Base-by-base conservation (phyloP, 2,113 vertebrate genomes). In the Xenopus borealis region DNA sequence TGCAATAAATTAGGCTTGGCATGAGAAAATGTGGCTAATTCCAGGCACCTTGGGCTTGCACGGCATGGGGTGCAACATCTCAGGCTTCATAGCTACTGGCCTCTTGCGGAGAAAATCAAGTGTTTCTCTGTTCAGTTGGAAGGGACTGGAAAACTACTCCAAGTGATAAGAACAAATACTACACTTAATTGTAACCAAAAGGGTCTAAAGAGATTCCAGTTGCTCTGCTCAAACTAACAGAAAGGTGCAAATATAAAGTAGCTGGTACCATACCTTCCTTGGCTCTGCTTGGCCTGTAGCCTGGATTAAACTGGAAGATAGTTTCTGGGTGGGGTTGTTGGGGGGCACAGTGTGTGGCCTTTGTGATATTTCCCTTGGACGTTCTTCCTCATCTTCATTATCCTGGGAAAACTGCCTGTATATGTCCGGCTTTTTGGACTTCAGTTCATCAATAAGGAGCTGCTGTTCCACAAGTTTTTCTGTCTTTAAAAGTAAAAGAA, bases 391-490 rank as follows among this genome's bases (percentile, higher is more conserved):
- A 69, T 78, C 78, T 80, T 66, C 84, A 70, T 62, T 61, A 68
- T 71, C 79, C 18, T 78, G 80, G 13, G 70, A 66, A 73, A 79
- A 80, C 13, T 46, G 81, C 3, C 62, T 44, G 81, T 86, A 80
- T 79, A 70, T 30, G 85, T 85, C 75, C 83, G 53, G 66, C 70
- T 92, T 71, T 80, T 92, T 84, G 66, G 86, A 68, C 72, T 85
- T 91, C 76, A 95, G 89, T 30, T 86, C 88, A 77, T 89, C 85
- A 78, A 95, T 91, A 75, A 93, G 72, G 75, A 95, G 86, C 80
- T 94, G 92, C 78, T 95, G 93, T 78, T 94, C 91, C 84, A 94
- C 91, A 83, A 97, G 87, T 82, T 94, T 93, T 80, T 95, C 94
- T 71, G 85, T 92, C 95, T 98, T 80, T 81, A 72, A 30, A 19